phyloP scores from a whole-genome alignment of 2,113 vertebrate species.

The Anoura caudifer region DNA sequence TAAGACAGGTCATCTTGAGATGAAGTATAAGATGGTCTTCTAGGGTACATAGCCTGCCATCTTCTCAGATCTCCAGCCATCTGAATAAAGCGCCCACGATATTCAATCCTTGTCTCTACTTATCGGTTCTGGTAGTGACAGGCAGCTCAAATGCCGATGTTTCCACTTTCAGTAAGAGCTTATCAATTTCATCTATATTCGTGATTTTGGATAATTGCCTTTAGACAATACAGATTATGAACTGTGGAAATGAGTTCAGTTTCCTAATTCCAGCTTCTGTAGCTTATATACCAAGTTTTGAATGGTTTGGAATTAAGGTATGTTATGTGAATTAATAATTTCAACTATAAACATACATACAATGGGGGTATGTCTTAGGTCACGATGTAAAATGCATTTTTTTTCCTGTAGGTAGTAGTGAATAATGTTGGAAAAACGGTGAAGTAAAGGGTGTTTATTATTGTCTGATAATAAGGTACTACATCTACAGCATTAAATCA shows the following conservation, averaged over 20 bases:
- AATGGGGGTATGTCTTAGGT: not conserved
- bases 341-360: not conserved
- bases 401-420: not conserved
- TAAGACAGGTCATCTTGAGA: too few relatives aligned
- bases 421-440: not conserved
- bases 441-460: too few relatives aligned
- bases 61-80: too few relatives aligned
- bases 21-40: too few relatives aligned
- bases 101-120: too few relatives aligned
- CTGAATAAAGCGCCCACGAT: too few relatives aligned
- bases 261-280: not conserved
- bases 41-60: too few relatives aligned
- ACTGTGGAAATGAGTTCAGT: not conserved
- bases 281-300: not conserved
- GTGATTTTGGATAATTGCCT: not conserved
- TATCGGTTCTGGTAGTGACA: too few relatives aligned
- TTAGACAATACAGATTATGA: not conserved
- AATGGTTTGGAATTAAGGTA: not conserved
- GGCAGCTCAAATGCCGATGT: too few relatives aligned
- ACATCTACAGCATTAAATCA: not conserved
- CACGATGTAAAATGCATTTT: not conserved
- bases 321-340: not conserved
- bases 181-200: not conserved
- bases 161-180: not conserved
- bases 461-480: not conserved